A percentile compares a stretch with the other conserved stretches of the same genome.
phyloP scores from a whole-genome alignment of 2,888 invertebrate genomes.

The Nudaria mundana region DNA sequence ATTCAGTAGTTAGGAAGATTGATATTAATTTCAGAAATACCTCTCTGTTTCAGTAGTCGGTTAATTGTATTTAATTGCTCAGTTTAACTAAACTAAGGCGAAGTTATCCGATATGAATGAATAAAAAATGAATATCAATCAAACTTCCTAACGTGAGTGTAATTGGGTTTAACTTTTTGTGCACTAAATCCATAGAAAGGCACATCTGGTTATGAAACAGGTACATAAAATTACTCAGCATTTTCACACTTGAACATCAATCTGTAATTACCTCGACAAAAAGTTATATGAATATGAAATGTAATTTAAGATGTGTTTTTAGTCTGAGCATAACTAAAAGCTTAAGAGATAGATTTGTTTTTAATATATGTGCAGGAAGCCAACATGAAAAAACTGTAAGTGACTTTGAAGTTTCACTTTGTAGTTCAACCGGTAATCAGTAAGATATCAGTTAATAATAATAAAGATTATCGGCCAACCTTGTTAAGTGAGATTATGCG shows the following conservation, averaged over 20 bases:
- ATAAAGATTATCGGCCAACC: too few relatives aligned
- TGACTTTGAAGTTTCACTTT: too few relatives aligned
- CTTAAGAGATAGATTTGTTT: background rate
- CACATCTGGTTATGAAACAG: background rate
- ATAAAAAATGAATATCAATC: conserved; percentile 7
- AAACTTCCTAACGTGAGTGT: background rate
- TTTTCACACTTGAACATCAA: background rate
- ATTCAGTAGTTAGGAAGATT: too few relatives aligned
- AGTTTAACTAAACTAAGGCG: too few relatives aligned
- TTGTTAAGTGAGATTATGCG: too few relatives aligned
- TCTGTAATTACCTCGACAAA: background rate
- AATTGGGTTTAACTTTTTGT: background rate
- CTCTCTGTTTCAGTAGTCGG: too few relatives aligned
- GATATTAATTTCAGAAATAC: too few relatives aligned
- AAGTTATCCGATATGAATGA: too few relatives aligned
- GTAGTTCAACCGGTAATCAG: too few relatives aligned
- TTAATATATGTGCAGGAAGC: background rate
- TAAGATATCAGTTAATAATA: too few relatives aligned
- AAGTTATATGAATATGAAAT: background rate
- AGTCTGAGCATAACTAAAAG: background rate
- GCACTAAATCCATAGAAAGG: background rate
- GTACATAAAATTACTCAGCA: background rate
- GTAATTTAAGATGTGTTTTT: background rate
- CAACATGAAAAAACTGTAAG: too few relatives aligned
- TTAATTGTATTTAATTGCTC: too few relatives aligned